These are phyloP conservation scores for Amazona guildingii DNA, from an alignment of 2,113 vertebrate genomes.

Conservation along the genomic window DNA sequence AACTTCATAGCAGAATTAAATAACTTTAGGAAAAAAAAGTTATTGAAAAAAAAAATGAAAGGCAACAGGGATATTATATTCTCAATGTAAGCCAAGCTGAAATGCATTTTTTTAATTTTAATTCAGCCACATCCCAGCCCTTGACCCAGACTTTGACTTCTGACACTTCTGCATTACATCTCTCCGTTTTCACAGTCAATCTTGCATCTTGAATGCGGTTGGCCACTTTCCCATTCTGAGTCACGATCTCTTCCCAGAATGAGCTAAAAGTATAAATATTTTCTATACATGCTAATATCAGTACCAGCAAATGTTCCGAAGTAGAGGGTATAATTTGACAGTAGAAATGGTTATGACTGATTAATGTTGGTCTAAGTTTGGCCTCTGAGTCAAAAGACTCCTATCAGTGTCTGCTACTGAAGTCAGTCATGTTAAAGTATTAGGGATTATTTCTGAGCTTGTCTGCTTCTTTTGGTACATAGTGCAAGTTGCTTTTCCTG, in stretches of 20 bases:
- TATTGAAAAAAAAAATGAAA: neutral
- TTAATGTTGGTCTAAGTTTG: neutral
- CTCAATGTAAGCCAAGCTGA: neutral
- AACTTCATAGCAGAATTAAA: neutral
- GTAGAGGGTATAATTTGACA: neutral
- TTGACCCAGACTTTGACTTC: neutral
- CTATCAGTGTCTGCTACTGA: neutral
- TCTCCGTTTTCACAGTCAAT: neutral
- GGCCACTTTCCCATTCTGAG: conserved; percentile 15
- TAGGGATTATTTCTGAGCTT: neutral
- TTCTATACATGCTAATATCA: neutral
- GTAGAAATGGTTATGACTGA: neutral
- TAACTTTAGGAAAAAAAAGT: neutral
- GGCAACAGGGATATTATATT: neutral
- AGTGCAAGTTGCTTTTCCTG: neutral
- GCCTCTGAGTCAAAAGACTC: neutral
- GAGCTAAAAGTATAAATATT: neutral
- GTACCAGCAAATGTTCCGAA: neutral
- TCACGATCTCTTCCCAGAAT: conserved; percentile 7
- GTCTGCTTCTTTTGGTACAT: neutral
- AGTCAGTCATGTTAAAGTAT: neutral
- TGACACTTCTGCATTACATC: neutral
- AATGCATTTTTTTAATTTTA: neutral
- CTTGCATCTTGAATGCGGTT: neutral
- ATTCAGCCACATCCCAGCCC: neutral